A percentile compares a stretch with the other conserved stretches of the same genome.
These are phyloP conservation scores for Galemys pyrenaicus DNA, from an alignment of 2,113 vertebrate species.

Conservation along the genomic window DNA sequence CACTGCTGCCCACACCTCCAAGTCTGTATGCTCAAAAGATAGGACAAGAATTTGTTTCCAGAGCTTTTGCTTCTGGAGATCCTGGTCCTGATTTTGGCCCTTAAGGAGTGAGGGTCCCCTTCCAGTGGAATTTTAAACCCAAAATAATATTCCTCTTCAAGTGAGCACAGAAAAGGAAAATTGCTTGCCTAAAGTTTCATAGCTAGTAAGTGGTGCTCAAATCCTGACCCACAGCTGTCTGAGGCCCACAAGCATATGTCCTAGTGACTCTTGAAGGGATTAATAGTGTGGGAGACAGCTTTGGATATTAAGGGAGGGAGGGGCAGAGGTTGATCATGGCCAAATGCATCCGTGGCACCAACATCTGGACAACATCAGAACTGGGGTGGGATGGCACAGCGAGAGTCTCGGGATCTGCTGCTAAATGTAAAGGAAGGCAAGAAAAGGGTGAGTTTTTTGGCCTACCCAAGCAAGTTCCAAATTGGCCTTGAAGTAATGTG, in stretches of 20 bases:
- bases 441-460: not conserved
- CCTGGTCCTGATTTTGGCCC: not conserved
- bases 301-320: not conserved
- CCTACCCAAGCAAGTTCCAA: not conserved
- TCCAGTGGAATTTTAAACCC: conserved; percentile 10
- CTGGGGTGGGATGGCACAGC: not conserved
- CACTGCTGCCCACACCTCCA: not conserved
- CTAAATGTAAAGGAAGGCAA: not conserved
- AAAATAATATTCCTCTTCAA: not conserved
- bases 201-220: not conserved
- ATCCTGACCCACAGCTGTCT: not conserved
- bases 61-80: not conserved
- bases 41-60: not conserved
- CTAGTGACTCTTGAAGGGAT: not conserved
- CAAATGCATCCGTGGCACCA: not conserved
- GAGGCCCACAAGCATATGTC: not conserved
- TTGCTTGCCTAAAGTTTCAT: not conserved
- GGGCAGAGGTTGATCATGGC: not conserved
- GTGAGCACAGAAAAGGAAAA: not conserved
- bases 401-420: not conserved
- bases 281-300: not conserved
- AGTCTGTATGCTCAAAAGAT: not conserved
- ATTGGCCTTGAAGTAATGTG: not conserved
- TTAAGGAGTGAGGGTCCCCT: not conserved
- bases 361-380: not conserved